phyloP scores from a whole-genome alignment of 1,140 invertebrate genomes.

The Euschistus heros region DNA sequence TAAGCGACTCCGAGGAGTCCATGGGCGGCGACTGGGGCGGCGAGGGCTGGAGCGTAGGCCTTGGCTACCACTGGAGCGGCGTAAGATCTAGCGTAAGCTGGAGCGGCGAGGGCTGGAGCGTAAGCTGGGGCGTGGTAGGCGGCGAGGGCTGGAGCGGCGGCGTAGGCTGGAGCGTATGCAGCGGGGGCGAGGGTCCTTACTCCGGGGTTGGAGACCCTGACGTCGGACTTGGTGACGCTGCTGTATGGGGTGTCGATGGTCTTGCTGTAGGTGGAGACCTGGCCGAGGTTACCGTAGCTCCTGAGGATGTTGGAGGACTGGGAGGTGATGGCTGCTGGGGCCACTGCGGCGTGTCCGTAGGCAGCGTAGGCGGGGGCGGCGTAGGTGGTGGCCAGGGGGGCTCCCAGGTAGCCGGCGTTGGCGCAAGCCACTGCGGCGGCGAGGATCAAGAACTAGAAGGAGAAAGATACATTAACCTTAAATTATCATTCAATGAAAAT shows the following conservation, averaged over 20 bases:
- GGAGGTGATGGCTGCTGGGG: constrained; percentile 32
- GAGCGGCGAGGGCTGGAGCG: constrained; percentile 29
- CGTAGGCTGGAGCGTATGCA: constrained; percentile 27
- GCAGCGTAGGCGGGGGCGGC: constrained; percentile 32
- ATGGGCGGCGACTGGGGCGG: constrained; percentile 20
- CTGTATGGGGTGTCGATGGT: constrained; percentile 35
- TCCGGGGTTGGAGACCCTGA: constrained; percentile 35
- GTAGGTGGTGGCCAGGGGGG: constrained; percentile 23
- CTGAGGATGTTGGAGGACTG: constrained; percentile 33
- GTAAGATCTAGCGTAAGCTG: constrained; percentile 30
- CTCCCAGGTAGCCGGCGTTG: constrained; percentile 26
- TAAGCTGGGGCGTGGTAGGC: constrained; percentile 20
- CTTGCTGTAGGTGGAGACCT: constrained; percentile 35
- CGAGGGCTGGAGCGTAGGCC: neutral
- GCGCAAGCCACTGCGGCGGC: constrained; percentile 29
- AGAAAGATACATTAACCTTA: neutral
- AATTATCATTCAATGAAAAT: too few relatives aligned
- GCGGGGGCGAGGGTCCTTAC: constrained; percentile 30
- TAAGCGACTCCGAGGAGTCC: constrained; percentile 29
- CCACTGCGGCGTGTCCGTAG: constrained; percentile 31
- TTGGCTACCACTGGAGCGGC: constrained; percentile 29
- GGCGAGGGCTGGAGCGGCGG: constrained; percentile 24
- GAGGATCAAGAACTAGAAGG: constrained; percentile 26
- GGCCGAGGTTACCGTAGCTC: constrained; percentile 33
- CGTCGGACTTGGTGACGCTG: constrained; percentile 35